phyloP scores from a whole-genome alignment of 2,888 invertebrate species.

The Stegana nigrithorax region DNA sequence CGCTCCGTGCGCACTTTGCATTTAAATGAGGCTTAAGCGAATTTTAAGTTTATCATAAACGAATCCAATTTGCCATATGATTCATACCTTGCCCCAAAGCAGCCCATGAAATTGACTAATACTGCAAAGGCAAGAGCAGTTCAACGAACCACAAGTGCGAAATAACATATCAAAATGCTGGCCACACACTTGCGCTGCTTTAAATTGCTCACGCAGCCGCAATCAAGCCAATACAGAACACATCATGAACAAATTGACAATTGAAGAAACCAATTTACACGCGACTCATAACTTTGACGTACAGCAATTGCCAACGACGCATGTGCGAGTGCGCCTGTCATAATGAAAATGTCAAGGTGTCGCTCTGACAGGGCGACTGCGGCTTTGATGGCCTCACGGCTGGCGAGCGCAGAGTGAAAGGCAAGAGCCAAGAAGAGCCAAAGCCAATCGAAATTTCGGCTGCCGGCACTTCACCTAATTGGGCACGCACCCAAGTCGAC shows the following conservation, averaged over 20 bases:
- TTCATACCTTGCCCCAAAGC: too few species aligned
- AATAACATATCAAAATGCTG: constrained; percentile 42
- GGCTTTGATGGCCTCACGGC: constrained; percentile 49
- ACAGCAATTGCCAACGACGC: not conserved
- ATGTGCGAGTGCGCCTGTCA: constrained; percentile 25
- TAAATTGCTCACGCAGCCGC: too few species aligned
- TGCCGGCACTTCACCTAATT: too few species aligned
- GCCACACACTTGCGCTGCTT: constrained; percentile 55
- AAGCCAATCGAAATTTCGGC: too few species aligned
- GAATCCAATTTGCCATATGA: too few species aligned
- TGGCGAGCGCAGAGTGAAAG: too few species aligned
- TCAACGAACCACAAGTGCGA: constrained; percentile 8
- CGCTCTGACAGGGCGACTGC: constrained; percentile 30
- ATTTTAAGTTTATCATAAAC: too few species aligned
- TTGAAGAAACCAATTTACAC: constrained; percentile 25
- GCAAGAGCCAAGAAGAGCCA: too few species aligned
- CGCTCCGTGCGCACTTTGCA: too few species aligned
- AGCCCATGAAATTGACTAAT: constrained; percentile 2
- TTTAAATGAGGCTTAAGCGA: too few species aligned
- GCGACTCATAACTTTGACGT: constrained; percentile 18
- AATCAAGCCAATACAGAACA: too few species aligned
- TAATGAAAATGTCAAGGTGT: constrained; percentile 56
- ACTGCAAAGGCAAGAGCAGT: not conserved
- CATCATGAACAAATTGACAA: constrained; percentile 15
- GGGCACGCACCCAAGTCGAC: not conserved